These are phyloP conservation scores for Rhyacophila brunnea DNA, from an alignment of 1,140 invertebrate genomes.

Conservation along the genomic window DNA sequence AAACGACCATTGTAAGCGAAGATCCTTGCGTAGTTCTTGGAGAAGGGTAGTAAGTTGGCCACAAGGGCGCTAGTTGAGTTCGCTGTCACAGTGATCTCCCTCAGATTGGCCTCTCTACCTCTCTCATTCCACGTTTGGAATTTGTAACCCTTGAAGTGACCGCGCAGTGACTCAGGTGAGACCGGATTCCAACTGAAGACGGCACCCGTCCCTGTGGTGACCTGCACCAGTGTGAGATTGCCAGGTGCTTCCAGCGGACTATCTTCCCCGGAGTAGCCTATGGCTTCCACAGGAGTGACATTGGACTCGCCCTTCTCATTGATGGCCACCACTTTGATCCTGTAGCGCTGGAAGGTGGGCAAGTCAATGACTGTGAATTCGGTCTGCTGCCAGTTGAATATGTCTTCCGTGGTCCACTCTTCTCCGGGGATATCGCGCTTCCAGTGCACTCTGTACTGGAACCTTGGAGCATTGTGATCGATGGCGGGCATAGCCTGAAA, in stretches of 20 bases:
- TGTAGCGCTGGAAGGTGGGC: constrained; percentile 89
- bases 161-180: constrained; percentile 69
- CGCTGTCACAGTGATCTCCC: constrained; percentile 78
- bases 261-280: constrained; percentile 95
- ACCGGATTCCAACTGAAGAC: constrained; percentile 84
- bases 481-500: constrained; percentile 88
- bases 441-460: constrained; percentile 89
- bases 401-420: constrained; percentile 70
- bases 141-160: constrained; percentile 95
- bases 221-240: constrained; percentile 78
- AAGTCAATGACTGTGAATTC: constrained; percentile 72
- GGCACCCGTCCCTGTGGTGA: constrained; percentile 73
- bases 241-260: constrained; percentile 77
- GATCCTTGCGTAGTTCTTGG: constrained; percentile 87
- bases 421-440: constrained; percentile 75
- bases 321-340: constrained; percentile 88
- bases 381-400: constrained; percentile 73
- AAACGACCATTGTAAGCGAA: constrained; percentile 88
- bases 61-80: constrained; percentile 73
- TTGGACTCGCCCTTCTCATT: constrained; percentile 89
- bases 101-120: constrained; percentile 69
- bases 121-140: constrained; percentile 92
- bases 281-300: constrained; percentile 75
- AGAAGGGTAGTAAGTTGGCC: constrained; percentile 83
- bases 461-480: constrained; percentile 92